phyloP scores from a whole-genome alignment of 2,888 invertebrate genomes.

The Cylloceria caligata region DNA sequence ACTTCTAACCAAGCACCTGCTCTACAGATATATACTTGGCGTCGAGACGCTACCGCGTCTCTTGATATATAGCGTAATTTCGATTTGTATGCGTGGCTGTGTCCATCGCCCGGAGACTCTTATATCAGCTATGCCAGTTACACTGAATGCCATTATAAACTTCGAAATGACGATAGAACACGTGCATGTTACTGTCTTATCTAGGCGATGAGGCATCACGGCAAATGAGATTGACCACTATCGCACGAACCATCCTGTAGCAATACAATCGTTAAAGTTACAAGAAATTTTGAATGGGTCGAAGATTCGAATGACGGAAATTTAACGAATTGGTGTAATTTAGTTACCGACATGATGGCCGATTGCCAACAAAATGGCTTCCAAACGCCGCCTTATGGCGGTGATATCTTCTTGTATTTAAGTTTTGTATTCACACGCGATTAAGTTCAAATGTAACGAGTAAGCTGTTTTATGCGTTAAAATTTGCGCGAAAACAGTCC shows the following conservation, averaged over 20 bases:
- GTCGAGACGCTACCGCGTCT: no score
- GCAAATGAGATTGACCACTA: conserved; percentile 42
- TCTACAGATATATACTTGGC: conserved; percentile 16
- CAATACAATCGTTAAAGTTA: conserved; percentile 20
- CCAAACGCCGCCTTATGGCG: no score
- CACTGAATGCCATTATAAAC: conserved; percentile 1
- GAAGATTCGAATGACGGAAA: not conserved
- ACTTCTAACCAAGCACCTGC: not conserved
- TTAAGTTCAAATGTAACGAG: no score
- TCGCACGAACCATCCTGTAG: conserved; percentile 5
- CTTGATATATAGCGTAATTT: conserved; percentile 45
- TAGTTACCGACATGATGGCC: not conserved
- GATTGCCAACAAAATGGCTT: no score
- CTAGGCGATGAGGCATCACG: conserved; percentile 1
- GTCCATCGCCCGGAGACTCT: conserved; percentile 36
- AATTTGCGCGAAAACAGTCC: no score
- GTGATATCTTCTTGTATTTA: no score
- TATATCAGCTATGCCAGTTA: conserved; percentile 41
- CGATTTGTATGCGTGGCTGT: conserved; percentile 52
- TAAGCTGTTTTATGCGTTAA: no score
- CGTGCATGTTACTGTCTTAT: conserved; percentile 18
- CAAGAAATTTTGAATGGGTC: not conserved
- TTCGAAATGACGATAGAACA: conserved; percentile 33
- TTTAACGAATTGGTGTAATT: not conserved
- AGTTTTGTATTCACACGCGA: not conserved